A percentile compares a stretch with the other conserved stretches of the same genome.
phyloP scores from a whole-genome alignment of 1,140 invertebrate genomes.

The Drosophila kurseongensis region DNA sequence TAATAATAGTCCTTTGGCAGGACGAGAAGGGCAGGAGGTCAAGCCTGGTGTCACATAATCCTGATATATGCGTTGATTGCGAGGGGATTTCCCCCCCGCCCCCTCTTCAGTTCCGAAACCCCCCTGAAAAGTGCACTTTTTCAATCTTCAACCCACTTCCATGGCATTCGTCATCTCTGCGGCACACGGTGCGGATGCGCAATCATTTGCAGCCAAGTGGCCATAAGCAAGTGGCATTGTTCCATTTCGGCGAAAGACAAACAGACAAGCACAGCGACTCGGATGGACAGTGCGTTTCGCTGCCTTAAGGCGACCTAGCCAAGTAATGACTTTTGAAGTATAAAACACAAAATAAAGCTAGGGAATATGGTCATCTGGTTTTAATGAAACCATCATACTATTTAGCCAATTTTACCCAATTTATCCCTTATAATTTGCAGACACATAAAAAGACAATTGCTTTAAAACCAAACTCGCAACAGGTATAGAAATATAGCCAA shows the following conservation, averaged over 20 bases:
- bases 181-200: slow-evolving; percentile 40
- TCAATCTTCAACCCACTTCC: not conserved
- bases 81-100: not conserved
- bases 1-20: slow-evolving; percentile 7
- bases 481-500: too few species aligned
- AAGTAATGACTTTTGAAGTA: too few species aligned
- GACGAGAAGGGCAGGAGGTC: slow-evolving; percentile 5
- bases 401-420: too few species aligned
- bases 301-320: not conserved
- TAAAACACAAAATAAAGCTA: too few species aligned
- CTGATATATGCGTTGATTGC: slow-evolving; percentile 22
- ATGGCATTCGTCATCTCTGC: slow-evolving; percentile 14
- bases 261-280: slow-evolving; percentile 1
- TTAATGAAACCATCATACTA: too few species aligned
- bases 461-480: too few species aligned
- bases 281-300: slow-evolving; percentile 11
- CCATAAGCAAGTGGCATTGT: slow-evolving; percentile 36
- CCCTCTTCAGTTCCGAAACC: not conserved
- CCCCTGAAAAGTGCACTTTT: slow-evolving; percentile 16
- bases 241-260: slow-evolving; percentile 5
- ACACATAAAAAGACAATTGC: too few species aligned
- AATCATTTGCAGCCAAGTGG: slow-evolving; percentile 51
- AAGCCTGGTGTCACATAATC: slow-evolving; percentile 29
- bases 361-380: too few species aligned
- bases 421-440: too few species aligned